Evolutionary conservation across 2,113 vertebrate species (phyloP), one percentile per base, ranked within the genome.

Genomic region (Eulemur rufifrons): DNA sequence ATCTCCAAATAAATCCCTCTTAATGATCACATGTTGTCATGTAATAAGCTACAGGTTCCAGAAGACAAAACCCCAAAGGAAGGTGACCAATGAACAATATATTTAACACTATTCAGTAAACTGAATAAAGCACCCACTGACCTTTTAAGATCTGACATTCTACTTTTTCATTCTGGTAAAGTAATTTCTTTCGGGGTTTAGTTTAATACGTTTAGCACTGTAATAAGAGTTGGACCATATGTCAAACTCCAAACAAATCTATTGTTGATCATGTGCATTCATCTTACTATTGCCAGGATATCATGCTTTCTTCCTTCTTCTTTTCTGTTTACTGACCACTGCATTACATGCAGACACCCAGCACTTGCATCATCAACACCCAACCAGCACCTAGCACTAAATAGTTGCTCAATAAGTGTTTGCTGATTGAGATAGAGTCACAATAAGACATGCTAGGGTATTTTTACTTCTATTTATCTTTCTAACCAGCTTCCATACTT

Each of bases 1-100:
- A 95, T 84, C 94, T 94, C 42, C 42, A 90, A 82, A 92, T 95
- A 92, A 92, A 92, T 95, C 81, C 21, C 27, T 91, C 66, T 86
- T 92, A 64, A 92, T 71, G 34, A 90, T 54, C 32, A 82, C 50
- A 20, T 12, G 29, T 77, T 89, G 21, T 64, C 84, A 74, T 8
- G 2, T 61, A 95, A 87, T 74, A 95, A 97, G 39, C 34, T 52
- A 6, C 14, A 50, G 39, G 2, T 71, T 63, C n/a, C 64, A 92
- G 17, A 77, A 14, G 66, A n/a, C 95, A 78, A 56, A 84, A 56
- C 54, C 64, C 14, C 17, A 87, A 80, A 84, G 25, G 59, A 95
- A 84, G 50, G 42, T 47, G 87, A 78, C 66, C 27, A 45, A 11
- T 12, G 27, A 95, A 73, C 6, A 56, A 23, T 21, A 88, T 45